Base-by-base conservation (phyloP, 2,888 invertebrate genomes). In the Gasteruption jaculator region DNA sequence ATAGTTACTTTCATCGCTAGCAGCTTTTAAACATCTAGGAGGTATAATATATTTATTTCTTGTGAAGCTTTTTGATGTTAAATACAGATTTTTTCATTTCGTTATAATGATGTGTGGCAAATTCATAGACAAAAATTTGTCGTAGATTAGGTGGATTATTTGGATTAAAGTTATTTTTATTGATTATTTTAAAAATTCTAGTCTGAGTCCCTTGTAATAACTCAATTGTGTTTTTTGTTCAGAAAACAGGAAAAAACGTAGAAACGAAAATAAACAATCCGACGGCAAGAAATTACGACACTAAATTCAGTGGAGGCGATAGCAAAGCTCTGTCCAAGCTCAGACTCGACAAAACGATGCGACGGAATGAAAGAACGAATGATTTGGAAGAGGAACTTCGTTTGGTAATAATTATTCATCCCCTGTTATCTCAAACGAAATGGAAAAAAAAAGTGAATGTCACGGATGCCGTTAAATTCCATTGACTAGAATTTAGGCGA, bases 251-350 rank as follows among this genome's bases (percentile, higher is more conserved):
- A n/a, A n/a, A n/a, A n/a, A n/a, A n/a, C n/a, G n/a, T n/a, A 5
- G 5, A 8, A 15, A 11, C 30, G 32, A 46, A 5, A 38, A 26
- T 2, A 39, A 37, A 26, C n/a, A 11, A 14, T 4, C 22, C n/a
- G 21, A 31, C 21, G 21, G 5, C 2, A n/a, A 10, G 5, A 14
- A 40, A 33, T 43, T 46, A 45, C 37, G 50, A 51, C 33, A 35
- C 43, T 24, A 57, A 48, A 46, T 46, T 50, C 39, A 48, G 31
- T 20, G 54, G 48, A 2, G 50, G 46, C 34, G 53, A 44, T n/a
- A n/a, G n/a, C n/a, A n/a, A n/a, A n/a, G n/a, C n/a, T n/a, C n/a
- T n/a, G n/a, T n/a, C n/a, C n/a, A n/a, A n/a, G n/a, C n/a, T n/a
- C n/a, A n/a, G n/a, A n/a, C n/a, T n/a, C n/a, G n/a, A n/a, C n/a